Base-by-base conservation (phyloP, 2,888 invertebrate species). In the Taphrorychus bicolor region DNA sequence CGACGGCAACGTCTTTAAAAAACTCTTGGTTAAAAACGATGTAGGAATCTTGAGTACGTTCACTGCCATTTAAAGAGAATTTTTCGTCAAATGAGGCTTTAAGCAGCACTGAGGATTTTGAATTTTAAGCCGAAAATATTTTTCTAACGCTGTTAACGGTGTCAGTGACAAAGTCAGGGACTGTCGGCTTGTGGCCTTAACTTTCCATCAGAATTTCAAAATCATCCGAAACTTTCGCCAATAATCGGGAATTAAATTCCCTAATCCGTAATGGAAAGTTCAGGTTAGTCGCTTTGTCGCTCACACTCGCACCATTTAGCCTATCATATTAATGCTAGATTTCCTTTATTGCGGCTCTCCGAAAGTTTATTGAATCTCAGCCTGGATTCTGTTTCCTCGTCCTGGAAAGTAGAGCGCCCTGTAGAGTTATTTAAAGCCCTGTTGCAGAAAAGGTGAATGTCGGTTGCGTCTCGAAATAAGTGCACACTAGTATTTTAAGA, bases 401-500 rank as follows among this genome's bases (percentile, higher is more conserved):
- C 17, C 21, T 51, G 32, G 59, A 64, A 62, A 64, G 59, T 64
- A 60, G 64, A 69, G 64, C 69, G 60, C 32, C 59, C 63, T 51
- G 69, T 19, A 59, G 3, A 23, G 49, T 52, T 69, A 64, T 68
- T 69, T 59, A 57, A 69, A 69, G 45, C n/a, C 64, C 53, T 59
- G 18, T 59, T 42, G 64, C 56, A 60, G 54, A 32, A 73, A 75
- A 78, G 77, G 77, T 77, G 77, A 79, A 78, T 78, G 78, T 75
- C 77, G 78, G 61, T 73, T 74, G 58, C 69, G 41, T 66, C 66
- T 63, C 59, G 70, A 74, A 74, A 74, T 73, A 73, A 73, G 83
- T 84, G 84, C 79, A 71, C 83, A 83, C 84, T 84, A 73, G 68
- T 57, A 57, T 51, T 21, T 16, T 21, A n/a, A 24, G 5, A 21